These are phyloP conservation scores for Melitaea cinxia DNA, from an alignment of 1,140 invertebrate genomes.

Conservation along the genomic window DNA sequence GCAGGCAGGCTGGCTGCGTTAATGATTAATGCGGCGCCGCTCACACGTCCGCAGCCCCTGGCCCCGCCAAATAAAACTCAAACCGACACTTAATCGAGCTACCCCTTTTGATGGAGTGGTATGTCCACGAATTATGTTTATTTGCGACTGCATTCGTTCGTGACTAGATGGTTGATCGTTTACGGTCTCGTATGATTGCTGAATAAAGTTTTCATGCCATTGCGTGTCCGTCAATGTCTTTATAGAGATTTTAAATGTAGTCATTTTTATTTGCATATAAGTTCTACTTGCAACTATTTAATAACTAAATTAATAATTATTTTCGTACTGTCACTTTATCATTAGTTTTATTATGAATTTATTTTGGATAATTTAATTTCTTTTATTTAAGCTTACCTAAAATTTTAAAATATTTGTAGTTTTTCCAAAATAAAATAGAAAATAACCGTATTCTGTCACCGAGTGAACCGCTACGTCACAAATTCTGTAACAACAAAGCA, in stretches of 20 bases:
- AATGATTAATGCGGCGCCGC: slow-evolving; percentile 80
- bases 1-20: slow-evolving; percentile 76
- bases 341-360: no score
- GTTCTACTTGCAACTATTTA: background rate
- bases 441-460: no score
- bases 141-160: slow-evolving; percentile 51
- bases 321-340: background rate
- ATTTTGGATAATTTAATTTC: no score
- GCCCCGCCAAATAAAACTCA: slow-evolving; percentile 70
- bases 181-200: slow-evolving; percentile 22
- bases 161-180: slow-evolving; percentile 49
- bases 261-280: background rate
- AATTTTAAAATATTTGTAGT: background rate
- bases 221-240: slow-evolving; percentile 11
- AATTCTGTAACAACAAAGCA: background rate
- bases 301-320: no score
- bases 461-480: background rate
- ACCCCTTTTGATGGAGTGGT: slow-evolving; percentile 76
- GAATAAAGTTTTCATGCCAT: slow-evolving; percentile 15
- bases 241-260: background rate
- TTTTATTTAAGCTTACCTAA: no score
- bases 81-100: slow-evolving; percentile 77
- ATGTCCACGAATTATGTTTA: slow-evolving; percentile 66
- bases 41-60: slow-evolving; percentile 57
- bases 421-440: background rate